These are phyloP conservation scores for Gadopsis marmoratus DNA, from an alignment of 2,797 vertebrate genomes.

Conservation along the genomic window DNA sequence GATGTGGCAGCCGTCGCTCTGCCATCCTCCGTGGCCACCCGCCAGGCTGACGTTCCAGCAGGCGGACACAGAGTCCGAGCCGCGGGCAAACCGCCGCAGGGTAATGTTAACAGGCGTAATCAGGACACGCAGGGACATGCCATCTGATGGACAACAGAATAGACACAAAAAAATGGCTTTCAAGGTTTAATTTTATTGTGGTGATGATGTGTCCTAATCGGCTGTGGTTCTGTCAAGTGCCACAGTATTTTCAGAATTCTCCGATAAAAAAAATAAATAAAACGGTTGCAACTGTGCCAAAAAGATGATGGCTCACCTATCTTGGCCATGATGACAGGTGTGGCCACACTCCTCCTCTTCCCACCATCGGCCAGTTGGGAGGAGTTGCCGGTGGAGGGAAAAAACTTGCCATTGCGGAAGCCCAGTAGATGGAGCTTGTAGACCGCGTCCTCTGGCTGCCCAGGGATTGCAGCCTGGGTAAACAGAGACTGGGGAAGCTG, in stretches of 20 bases:
- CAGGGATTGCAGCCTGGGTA: slow-evolving; percentile 77
- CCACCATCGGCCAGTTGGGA: slow-evolving; percentile 89
- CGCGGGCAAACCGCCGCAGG: slow-evolving; percentile 90
- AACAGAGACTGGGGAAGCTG: slow-evolving; percentile 95
- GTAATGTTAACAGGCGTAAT: slow-evolving; percentile 91
- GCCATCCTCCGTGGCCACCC: slow-evolving; percentile 94
- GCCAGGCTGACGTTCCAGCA: slow-evolving; percentile 93
- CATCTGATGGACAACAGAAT: slow-evolving; percentile 81
- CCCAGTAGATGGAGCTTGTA: slow-evolving; percentile 96
- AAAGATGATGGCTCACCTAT: slow-evolving; percentile 86
- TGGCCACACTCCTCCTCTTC: slow-evolving; percentile 92
- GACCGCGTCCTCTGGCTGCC: slow-evolving; percentile 87
- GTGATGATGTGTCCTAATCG: rapidly evolving
- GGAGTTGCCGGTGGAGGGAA: slow-evolving; percentile 94
- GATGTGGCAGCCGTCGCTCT: slow-evolving; percentile 92
- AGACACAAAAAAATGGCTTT: not conserved
- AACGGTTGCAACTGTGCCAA: no score
- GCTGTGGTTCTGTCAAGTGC: not conserved
- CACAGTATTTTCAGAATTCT: no score
- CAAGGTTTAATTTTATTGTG: not conserved
- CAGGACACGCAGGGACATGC: slow-evolving; percentile 80
- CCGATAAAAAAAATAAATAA: no score
- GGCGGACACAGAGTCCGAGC: slow-evolving; percentile 91
- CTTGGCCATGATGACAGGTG: slow-evolving; percentile 94
- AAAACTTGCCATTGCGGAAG: slow-evolving; percentile 97